Conservation (phyloP, 2,113 vertebrate genomes). For the Mola mola region DNA sequence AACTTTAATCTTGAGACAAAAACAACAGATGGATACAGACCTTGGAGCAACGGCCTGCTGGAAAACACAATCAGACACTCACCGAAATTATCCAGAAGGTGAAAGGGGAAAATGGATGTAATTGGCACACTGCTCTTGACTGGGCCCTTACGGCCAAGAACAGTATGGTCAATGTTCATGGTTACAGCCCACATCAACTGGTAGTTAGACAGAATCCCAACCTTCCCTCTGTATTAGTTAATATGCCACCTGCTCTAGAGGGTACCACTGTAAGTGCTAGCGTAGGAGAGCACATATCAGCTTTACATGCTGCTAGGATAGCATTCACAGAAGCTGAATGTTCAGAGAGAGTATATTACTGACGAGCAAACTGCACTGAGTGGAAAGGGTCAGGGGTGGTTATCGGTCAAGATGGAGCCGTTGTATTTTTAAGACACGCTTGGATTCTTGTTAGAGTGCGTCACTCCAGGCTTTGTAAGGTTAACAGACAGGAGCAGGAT, state of each 20-base stretch:
- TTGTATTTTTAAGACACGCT: slow-evolving; percentile 41
- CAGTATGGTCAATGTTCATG: too few relatives aligned
- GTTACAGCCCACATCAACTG: too few relatives aligned
- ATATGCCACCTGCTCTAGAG: too few relatives aligned
- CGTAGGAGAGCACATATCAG: slow-evolving; percentile 35
- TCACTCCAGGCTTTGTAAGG: not conserved
- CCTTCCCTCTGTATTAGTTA: too few relatives aligned
- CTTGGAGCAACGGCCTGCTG: slow-evolving; percentile 10
- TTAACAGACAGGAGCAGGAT: slow-evolving; percentile 4
- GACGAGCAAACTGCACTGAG: slow-evolving; percentile 11
- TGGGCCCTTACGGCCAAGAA: too few relatives aligned
- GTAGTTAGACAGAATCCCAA: too few relatives aligned
- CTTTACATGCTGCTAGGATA: too few relatives aligned
- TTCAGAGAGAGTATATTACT: slow-evolving; percentile 41
- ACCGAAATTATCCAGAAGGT: not conserved
- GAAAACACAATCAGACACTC: slow-evolving; percentile 3
- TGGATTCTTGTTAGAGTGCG: not conserved
- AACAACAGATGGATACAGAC: slow-evolving; percentile 5
- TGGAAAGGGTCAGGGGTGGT: slow-evolving; percentile 43
- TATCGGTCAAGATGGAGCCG: slow-evolving; percentile 44
- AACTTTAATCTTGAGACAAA: slow-evolving; percentile 8
- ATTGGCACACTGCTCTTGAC: slow-evolving; percentile 12
- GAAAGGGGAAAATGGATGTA: not conserved
- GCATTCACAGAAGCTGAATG: too few relatives aligned
- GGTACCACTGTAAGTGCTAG: too few relatives aligned